phyloP scores from a whole-genome alignment of 2,888 invertebrate genomes.

The Oxystoma pomonae region DNA sequence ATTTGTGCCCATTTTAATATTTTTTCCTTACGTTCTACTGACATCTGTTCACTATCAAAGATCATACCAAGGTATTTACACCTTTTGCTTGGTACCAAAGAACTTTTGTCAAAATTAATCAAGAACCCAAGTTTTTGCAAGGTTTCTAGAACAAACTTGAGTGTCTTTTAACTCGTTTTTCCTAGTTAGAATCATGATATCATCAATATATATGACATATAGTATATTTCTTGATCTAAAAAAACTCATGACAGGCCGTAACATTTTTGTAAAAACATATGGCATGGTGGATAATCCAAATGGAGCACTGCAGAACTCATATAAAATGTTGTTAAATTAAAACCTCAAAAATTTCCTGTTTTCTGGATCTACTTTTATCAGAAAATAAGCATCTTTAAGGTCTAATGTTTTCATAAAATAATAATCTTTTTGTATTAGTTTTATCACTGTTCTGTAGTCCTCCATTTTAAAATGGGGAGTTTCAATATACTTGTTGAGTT shows the following conservation, averaged over 20 bases:
- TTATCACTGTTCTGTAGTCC: constrained; percentile 25
- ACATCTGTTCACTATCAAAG: background rate
- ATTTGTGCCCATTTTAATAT: background rate
- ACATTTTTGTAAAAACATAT: background rate
- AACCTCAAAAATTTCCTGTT: background rate
- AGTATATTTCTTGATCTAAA: background rate
- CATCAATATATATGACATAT: constrained; percentile 1
- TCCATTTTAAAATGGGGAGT: constrained; percentile 32
- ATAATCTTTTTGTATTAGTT: constrained; percentile 21
- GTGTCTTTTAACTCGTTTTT: background rate
- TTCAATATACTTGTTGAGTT: constrained; percentile 26
- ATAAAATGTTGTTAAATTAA: background rate
- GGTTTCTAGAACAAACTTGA: background rate
- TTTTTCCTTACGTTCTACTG: background rate
- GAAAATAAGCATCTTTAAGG: background rate
- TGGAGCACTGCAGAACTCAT: background rate
- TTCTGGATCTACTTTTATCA: background rate
- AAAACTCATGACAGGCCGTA: background rate
- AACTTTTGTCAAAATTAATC: constrained; percentile 2
- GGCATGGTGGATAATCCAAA: background rate
- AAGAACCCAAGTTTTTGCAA: background rate
- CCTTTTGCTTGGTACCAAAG: background rate
- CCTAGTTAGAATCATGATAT: background rate
- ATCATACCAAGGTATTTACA: background rate
- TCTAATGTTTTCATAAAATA: constrained; percentile 9